These are phyloP conservation scores for Colistium nudipinnis DNA, from an alignment of 2,113 vertebrate genomes.

Conservation along the genomic window DNA sequence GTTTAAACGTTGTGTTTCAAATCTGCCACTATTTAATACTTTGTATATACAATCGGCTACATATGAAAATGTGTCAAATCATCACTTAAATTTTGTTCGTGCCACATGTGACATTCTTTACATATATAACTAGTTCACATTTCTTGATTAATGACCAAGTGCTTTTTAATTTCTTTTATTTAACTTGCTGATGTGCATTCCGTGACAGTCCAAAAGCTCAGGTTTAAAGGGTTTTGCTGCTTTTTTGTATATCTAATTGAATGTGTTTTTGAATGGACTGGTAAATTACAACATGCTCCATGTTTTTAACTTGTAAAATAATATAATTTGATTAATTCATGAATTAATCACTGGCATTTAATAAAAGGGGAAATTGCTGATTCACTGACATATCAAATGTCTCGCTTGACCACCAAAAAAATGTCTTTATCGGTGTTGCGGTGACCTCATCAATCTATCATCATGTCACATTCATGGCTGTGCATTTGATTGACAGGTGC, in stretches of 20 bases:
- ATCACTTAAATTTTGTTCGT: neutral
- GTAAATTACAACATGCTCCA: neutral
- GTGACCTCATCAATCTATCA: constrained; percentile 33
- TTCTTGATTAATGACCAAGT: neutral
- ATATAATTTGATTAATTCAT: constrained; percentile 4
- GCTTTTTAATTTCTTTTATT: constrained; percentile 1
- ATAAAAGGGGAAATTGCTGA: constrained; percentile 51
- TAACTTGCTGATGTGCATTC: neutral
- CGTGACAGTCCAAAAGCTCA: neutral
- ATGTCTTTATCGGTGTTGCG: constrained; percentile 27
- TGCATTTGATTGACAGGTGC: constrained; percentile 63
- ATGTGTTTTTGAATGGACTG: neutral
- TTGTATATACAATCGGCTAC: constrained; percentile 7
- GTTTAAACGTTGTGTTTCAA: neutral
- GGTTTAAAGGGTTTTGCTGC: constrained; percentile 11
- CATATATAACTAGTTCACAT: neutral
- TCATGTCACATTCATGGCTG: constrained; percentile 27
- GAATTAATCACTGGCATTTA: constrained; percentile 31
- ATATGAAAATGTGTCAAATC: neutral
- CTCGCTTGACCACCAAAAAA: constrained; percentile 32
- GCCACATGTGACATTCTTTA: neutral
- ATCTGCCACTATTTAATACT: constrained; percentile 24
- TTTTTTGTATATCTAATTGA: constrained; percentile 4
- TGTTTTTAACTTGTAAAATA: neutral
- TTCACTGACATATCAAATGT: constrained; percentile 9